phyloP scores from a whole-genome alignment of 2,113 vertebrate species.

The Dascyllus trimaculatus region DNA sequence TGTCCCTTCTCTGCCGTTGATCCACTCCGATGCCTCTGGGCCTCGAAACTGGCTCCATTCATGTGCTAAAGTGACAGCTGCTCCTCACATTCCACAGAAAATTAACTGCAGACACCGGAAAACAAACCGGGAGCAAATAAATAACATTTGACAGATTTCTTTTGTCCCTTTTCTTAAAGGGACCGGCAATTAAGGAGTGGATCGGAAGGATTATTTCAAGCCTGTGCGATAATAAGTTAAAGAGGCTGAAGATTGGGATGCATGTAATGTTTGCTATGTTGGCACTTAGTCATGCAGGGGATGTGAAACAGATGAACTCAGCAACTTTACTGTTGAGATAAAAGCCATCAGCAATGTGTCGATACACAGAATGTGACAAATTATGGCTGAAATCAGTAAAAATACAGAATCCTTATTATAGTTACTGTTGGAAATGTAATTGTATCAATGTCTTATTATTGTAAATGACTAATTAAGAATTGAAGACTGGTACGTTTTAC shows the following conservation, averaged over 20 bases:
- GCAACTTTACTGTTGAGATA: constrained; percentile 21
- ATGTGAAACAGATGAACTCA: constrained; percentile 26
- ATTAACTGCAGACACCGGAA: constrained; percentile 71
- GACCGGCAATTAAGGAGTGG: constrained; percentile 45
- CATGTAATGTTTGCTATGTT: constrained; percentile 50
- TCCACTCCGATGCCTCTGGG: constrained; percentile 79
- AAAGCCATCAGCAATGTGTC: not conserved
- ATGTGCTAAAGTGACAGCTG: constrained; percentile 85
- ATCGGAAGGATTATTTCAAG: constrained; percentile 69
- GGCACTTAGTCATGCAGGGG: constrained; percentile 29
- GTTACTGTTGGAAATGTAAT: not conserved
- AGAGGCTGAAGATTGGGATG: constrained; percentile 20
- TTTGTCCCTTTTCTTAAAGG: constrained; percentile 45
- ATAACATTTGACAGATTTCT: constrained; percentile 76
- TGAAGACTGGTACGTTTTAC: not conserved
- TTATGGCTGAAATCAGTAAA: not conserved
- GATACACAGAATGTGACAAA: not conserved
- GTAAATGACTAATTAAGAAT: not conserved
- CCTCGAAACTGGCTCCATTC: constrained; percentile 77
- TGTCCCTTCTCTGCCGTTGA: constrained; percentile 79
- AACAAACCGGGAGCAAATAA: constrained; percentile 62
- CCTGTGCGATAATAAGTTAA: constrained; percentile 27
- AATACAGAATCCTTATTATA: not conserved
- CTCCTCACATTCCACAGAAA: constrained; percentile 82
- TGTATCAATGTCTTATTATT: not conserved